Evolutionary conservation across 2,888 invertebrate species (phyloP), one percentile per base, ranked within the genome.

Genomic region (Nymphalis c-album): DNA sequence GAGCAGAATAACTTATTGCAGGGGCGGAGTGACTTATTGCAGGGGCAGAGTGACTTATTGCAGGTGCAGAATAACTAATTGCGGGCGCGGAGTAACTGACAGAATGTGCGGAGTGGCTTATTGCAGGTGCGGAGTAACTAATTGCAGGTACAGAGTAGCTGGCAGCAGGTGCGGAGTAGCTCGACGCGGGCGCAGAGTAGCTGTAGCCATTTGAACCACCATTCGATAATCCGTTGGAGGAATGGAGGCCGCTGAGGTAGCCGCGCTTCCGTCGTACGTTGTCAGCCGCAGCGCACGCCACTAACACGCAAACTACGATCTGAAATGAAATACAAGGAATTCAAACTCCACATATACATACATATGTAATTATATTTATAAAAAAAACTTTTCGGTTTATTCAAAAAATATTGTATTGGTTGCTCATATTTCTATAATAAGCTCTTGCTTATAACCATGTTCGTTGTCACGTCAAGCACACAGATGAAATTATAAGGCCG

Each of bases 261-360:
- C 81, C 82, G 59, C 86, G 83, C 77, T 85, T 86, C 47, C 75
- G 76, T 5, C 84, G 85, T 5, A 71, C 71, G 18, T 79, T 74
- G 7, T 76, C 78, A 48, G 80, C 81, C 7, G 75, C 65, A 7
- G 73, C 78, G 17, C 77, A 35, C 10, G 78, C 82, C 72, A 73
- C 75, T n/a, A 81, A 63, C 63, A 77, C 78, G 67, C 78, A 77
- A 59, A 77, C 26, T 50, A 71, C 68, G 7, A 77, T 66, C 78
- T 78, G 68, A 40, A 55, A 57, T 18, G 7, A 17, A 35, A 57
- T 16, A 31, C 2, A 3, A 48, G 18, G 8, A n/a, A 8, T 8
- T 48, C 7, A 48, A n/a, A 18, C 7, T 40, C 8, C 10, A 3
- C 35, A 40, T 31, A 31, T 31, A 31, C 22, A 22, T 22, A 22